Conservation (phyloP, 2,888 invertebrate genomes). For the Lasioglossum lativentre region DNA sequence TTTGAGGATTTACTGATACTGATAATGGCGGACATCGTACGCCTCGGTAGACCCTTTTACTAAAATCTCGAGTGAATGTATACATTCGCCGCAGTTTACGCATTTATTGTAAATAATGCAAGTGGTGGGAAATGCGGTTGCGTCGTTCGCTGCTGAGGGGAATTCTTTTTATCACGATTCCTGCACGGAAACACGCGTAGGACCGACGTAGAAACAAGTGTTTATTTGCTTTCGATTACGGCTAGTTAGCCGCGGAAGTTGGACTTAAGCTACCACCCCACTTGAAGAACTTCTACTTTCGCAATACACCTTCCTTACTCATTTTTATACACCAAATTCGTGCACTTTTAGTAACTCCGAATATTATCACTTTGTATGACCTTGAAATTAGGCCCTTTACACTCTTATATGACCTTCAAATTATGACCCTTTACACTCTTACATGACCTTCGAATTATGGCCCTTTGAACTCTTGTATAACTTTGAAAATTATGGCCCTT, state of each 20-base stretch:
- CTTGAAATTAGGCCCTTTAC: not conserved
- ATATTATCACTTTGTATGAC: not conserved
- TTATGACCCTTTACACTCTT: not conserved
- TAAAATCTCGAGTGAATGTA: conserved; percentile 12
- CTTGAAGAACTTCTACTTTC: not conserved
- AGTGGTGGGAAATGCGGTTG: not conserved
- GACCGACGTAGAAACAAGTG: conserved; percentile 14
- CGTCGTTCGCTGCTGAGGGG: not conserved
- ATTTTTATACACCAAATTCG: not conserved
- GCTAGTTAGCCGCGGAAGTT: not conserved
- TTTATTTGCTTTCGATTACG: conserved; percentile 8
- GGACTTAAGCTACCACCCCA: not conserved
- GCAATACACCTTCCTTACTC: not conserved
- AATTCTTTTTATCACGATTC: not conserved
- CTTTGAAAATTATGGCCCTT: not conserved
- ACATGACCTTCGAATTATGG: not conserved
- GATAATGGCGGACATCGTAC: not conserved
- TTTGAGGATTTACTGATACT: not conserved
- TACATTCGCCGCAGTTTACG: conserved; percentile 15
- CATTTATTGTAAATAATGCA: not conserved
- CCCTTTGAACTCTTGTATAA: not conserved
- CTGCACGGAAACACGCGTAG: not conserved
- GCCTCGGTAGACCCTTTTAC: conserved; percentile 4
- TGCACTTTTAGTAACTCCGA: not conserved
- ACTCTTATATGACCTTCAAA: not conserved